Evolutionary conservation across 2,797 vertebrate genomes (phyloP).

Genomic region (Cygnus olor): DNA sequence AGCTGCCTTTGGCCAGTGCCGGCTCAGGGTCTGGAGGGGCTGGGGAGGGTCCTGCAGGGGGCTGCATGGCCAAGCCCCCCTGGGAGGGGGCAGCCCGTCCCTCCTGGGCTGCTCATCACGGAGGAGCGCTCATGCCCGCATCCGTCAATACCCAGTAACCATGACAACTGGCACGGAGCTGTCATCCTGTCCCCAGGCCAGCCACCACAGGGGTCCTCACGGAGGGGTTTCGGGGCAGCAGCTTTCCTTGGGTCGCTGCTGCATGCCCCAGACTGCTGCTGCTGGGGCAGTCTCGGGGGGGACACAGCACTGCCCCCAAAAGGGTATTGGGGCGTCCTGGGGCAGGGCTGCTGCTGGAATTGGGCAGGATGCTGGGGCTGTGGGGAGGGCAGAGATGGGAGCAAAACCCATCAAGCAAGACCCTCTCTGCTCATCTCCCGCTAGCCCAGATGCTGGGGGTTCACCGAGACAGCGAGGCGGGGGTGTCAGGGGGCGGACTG

Average conservation of each 20-base stretch:
- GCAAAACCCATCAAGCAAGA: neutral
- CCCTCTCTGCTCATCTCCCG: neutral
- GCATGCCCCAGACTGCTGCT: neutral
- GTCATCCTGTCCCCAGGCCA: conserved; percentile 54
- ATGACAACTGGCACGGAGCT: conserved; percentile 48
- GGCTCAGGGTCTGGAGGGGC: neutral
- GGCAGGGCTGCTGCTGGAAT: neutral
- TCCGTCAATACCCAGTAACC: conserved; percentile 49
- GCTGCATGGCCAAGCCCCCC: neutral
- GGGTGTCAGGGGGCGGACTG: conserved; percentile 36
- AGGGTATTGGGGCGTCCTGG: fast-evolving
- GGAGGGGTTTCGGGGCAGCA: neutral
- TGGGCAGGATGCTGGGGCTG: neutral
- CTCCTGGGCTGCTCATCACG: neutral
- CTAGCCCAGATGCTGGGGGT: conserved; percentile 22
- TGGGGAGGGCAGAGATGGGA: neutral
- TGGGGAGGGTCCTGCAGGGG: neutral
- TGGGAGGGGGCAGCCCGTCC: neutral
- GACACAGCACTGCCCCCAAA: fast-evolving
- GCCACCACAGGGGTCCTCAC: neutral
- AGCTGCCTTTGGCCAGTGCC: neutral
- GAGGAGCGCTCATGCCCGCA: neutral
- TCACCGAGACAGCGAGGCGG: conserved; percentile 20
- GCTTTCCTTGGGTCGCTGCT: neutral
- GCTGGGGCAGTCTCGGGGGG: neutral